Evolutionary conservation across 2,888 invertebrate genomes (phyloP), one percentile per base, ranked within the genome.

Genomic region (Drosophila atroscutellata): DNA sequence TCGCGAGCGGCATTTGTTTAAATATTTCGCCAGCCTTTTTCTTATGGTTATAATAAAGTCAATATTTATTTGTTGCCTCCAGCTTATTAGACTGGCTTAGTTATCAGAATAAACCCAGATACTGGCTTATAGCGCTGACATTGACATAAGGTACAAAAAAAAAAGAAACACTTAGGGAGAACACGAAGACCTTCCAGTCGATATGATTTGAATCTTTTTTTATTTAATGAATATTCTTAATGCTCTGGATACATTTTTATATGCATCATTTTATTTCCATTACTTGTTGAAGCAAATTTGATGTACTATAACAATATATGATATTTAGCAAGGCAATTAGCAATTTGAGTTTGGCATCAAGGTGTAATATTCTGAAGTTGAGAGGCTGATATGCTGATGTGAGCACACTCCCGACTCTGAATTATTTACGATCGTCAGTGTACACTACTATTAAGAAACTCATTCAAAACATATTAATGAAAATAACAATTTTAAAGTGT

Each of bases 11-110:
- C 83, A 80, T 75, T 71, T 83, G 83, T 75, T 75, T 69, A 75
- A 80, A 80, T 72, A 83, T 77, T 75, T 75, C 72, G 24, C 52
- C 76, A 73, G 73, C 56, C 45, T 65, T 69, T 59, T 75, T 64
- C 62, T 59, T 52, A 36, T 37, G 52, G 51, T 60, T 60, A 63
- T 51, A 75, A 58, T 39, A 20, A 64, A 49, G 69, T 73, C 60
- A 80, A 78, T 81, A 77, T 84, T 83, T 83, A 55, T 68, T 55
- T 68, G 42, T 65, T 64, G 37, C 15, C 24, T 45, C 24, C 15
- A 45, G 15, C 45, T 24, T 4, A 15, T 45, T 45, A 15, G 7
- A 15, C 24, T 24, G 24, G 45, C 24, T 15, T 24, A 15, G 24
- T 24, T 45, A 15, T 8, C 45, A 45, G 24, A n/a, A 30, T 28